A percentile compares a stretch with the other conserved stretches of the same genome.
These are phyloP conservation scores for Paramacrobiotus metropolitanus DNA, from an alignment of 1,140 invertebrate species.

Conservation along the genomic window DNA sequence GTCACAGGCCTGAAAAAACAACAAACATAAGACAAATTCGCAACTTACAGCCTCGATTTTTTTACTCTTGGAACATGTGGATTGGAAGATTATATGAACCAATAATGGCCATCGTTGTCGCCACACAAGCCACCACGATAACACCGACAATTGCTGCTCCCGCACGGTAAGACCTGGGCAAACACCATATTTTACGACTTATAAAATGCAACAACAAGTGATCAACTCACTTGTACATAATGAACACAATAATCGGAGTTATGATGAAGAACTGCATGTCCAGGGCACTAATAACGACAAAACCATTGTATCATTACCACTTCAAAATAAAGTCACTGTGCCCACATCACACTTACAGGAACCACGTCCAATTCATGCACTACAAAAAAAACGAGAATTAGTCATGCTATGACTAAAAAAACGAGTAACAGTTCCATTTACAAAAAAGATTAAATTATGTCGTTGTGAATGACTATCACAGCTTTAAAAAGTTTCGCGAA, in stretches of 20 bases:
- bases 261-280: slow-evolving; percentile 14
- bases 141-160: neutral
- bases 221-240: slow-evolving; percentile 4
- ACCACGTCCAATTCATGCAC: slow-evolving; percentile 14
- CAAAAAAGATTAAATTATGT: too few relatives aligned
- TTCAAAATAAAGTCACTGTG: neutral
- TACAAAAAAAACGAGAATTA: too few relatives aligned
- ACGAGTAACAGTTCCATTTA: too few relatives aligned
- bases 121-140: neutral
- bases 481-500: too few relatives aligned
- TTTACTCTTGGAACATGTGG: neutral
- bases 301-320: neutral
- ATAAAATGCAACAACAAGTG: neutral
- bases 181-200: neutral
- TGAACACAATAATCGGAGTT: slow-evolving; percentile 9
- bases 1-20: too few relatives aligned
- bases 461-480: too few relatives aligned
- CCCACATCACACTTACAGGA: slow-evolving; percentile 8
- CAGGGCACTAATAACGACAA: slow-evolving; percentile 7
- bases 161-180: neutral
- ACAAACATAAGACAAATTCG: neutral
- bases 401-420: too few relatives aligned
- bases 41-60: too few relatives aligned
- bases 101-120: neutral
- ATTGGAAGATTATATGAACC: neutral